Percentiles rank a stretch among this genome's conserved stretches.
These are phyloP conservation scores for Halotydeus destructor DNA, from an alignment of 1,140 invertebrate species.

Conservation along the genomic window DNA sequence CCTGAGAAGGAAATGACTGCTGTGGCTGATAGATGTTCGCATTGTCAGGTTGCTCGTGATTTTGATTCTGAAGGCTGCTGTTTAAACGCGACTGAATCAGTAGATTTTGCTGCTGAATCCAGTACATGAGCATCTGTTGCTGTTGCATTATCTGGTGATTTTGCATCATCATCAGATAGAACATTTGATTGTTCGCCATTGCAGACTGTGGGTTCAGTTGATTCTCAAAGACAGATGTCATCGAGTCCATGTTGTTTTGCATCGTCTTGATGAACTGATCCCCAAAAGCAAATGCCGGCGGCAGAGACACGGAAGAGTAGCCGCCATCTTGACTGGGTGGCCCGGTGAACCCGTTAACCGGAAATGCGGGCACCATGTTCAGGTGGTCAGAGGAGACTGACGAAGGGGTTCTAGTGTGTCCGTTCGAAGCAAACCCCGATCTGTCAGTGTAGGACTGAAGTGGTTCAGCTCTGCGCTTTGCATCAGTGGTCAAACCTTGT, in stretches of 20 bases:
- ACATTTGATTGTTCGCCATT: not conserved
- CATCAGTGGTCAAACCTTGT: not conserved
- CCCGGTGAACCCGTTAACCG: not conserved
- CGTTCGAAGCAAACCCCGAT: not conserved
- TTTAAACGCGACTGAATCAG: not conserved
- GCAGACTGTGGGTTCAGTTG: not conserved
- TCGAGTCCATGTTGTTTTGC: not conserved
- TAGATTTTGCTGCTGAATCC: not conserved
- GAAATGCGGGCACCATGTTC: not conserved
- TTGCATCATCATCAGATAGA: not conserved
- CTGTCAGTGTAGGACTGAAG: not conserved
- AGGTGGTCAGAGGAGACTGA: too few species aligned
- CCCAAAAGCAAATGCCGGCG: not conserved
- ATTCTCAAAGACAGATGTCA: not conserved
- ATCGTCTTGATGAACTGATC: not conserved
- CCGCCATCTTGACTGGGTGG: too few species aligned
- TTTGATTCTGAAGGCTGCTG: not conserved
- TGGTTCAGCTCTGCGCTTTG: not conserved
- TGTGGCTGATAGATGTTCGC: not conserved
- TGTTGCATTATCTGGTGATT: conserved; percentile 1
- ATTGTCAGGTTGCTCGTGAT: not conserved
- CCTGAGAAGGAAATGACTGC: too few species aligned
- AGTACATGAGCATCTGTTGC: conserved; percentile 1
- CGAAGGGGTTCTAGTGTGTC: too few species aligned
- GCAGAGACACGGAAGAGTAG: too few species aligned